A percentile compares a stretch with the other conserved stretches of the same genome.
Evolutionary conservation across 2,113 vertebrate genomes (phyloP).

Genomic region (Pseudois nayaur): DNA sequence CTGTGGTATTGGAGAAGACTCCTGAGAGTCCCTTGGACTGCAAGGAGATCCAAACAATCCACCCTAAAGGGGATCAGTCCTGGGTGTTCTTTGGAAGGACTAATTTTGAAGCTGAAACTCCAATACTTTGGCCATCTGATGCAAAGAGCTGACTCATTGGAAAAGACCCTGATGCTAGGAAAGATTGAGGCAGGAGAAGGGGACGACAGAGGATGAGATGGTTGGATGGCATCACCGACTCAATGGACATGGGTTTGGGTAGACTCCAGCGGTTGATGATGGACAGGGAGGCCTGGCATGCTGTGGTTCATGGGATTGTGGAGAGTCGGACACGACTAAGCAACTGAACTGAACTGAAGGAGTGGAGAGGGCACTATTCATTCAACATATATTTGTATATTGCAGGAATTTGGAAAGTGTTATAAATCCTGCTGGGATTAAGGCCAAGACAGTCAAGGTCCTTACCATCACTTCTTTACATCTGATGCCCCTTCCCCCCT

Average conservation of each 20-base stretch:
- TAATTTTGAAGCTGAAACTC: not conserved
- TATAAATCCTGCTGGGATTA: not conserved
- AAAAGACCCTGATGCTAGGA: not conserved
- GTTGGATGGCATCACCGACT: accelerated
- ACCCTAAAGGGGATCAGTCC: not conserved
- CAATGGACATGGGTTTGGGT: not conserved
- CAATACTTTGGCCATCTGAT: not conserved
- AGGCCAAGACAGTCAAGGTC: not conserved
- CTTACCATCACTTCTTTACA: not conserved
- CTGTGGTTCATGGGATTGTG: accelerated
- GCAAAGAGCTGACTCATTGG: not conserved
- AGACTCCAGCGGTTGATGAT: not conserved
- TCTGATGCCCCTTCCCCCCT: not conserved
- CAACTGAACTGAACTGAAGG: not conserved
- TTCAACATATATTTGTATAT: not conserved
- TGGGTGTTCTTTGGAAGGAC: not conserved
- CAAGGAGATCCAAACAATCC: not conserved
- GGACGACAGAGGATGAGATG: not conserved
- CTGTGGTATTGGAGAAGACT: not conserved
- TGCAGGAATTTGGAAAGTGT: not conserved
- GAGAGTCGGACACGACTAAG: accelerated
- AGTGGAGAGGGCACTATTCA: not conserved
- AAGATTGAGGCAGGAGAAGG: not conserved
- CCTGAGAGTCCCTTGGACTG: not conserved
- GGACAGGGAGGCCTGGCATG: not conserved